Evolutionary conservation across 2,888 invertebrate genomes (phyloP).

Genomic region (Drosophila limbata): DNA sequence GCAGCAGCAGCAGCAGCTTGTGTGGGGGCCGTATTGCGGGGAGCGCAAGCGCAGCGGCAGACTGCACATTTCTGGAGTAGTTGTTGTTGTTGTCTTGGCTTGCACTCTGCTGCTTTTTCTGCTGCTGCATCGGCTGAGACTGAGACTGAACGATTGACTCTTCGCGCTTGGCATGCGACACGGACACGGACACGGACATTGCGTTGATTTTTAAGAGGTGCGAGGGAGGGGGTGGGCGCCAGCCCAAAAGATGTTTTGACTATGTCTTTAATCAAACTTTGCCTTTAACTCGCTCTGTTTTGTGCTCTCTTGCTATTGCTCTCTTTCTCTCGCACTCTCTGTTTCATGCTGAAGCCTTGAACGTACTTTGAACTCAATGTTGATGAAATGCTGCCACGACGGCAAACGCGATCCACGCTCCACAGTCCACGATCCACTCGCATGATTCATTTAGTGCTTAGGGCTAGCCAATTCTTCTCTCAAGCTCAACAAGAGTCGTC

Average conservation of each 20-base stretch:
- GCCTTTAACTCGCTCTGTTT: slow-evolving; percentile 2
- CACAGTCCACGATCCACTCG: slow-evolving; percentile 12
- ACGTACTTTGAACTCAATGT: slow-evolving; percentile 21
- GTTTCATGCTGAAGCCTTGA: slow-evolving; percentile 9
- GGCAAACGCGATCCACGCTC: slow-evolving; percentile 17
- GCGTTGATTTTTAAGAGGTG: slow-evolving; percentile 16
- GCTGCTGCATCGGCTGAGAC: slow-evolving; percentile 22
- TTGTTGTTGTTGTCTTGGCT: slow-evolving; percentile 26
- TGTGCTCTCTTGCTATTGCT: background rate
- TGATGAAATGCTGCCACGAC: slow-evolving; percentile 33
- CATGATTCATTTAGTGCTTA: slow-evolving; percentile 33
- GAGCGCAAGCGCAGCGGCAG: slow-evolving; percentile 25
- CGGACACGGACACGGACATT: slow-evolving; percentile 55
- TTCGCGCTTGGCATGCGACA: slow-evolving; percentile 72
- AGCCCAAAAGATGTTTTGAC: slow-evolving; percentile 33
- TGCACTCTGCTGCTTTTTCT: slow-evolving; percentile 18
- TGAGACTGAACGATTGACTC: slow-evolving; percentile 34
- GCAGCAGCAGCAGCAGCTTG: slow-evolving; percentile 12
- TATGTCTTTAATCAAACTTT: slow-evolving; percentile 44
- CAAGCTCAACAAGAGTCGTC: slow-evolving; percentile 23
- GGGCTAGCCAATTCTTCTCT: slow-evolving; percentile 32
- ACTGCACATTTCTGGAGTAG: slow-evolving; percentile 57
- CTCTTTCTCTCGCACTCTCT: slow-evolving; percentile 7
- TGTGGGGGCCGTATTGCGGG: slow-evolving; percentile 33
- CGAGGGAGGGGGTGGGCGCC: slow-evolving; percentile 3